These are phyloP conservation scores for Cantharis lateralis DNA, from an alignment of 2,888 invertebrate genomes.

Conservation along the genomic window DNA sequence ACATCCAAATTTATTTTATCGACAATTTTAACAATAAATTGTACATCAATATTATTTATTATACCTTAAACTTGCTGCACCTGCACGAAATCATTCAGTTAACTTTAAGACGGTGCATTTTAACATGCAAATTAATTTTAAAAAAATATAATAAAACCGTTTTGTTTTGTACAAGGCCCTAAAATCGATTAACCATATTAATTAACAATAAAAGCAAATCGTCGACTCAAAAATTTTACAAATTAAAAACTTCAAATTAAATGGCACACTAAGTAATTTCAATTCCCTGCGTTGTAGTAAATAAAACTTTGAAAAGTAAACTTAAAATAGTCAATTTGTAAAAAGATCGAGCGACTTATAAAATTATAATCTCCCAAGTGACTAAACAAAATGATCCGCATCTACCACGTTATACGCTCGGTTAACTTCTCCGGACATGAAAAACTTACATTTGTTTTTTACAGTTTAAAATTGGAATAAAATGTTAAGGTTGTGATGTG, in stretches of 20 bases:
- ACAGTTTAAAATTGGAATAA: neutral
- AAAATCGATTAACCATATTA: neutral
- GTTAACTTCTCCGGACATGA: neutral
- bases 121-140: neutral
- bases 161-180: neutral
- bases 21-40: constrained; percentile 1
- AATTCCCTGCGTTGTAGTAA: neutral
- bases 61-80: neutral
- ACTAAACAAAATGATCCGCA: neutral
- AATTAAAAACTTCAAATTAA: neutral
- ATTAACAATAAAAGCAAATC: neutral
- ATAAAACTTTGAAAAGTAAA: neutral
- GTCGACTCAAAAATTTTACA: neutral
- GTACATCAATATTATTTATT: neutral
- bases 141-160: neutral
- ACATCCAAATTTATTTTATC: neutral
- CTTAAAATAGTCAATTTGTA: neutral
- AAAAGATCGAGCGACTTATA: neutral
- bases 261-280: neutral
- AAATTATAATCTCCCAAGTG: neutral
- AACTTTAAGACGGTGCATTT: neutral
- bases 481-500: neutral
- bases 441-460: neutral
- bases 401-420: neutral
- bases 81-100: neutral